Percentiles rank a stretch among this genome's conserved stretches.
Evolutionary conservation across 2,888 invertebrate genomes (phyloP).

Genomic region (Hypercompe scribonia): DNA sequence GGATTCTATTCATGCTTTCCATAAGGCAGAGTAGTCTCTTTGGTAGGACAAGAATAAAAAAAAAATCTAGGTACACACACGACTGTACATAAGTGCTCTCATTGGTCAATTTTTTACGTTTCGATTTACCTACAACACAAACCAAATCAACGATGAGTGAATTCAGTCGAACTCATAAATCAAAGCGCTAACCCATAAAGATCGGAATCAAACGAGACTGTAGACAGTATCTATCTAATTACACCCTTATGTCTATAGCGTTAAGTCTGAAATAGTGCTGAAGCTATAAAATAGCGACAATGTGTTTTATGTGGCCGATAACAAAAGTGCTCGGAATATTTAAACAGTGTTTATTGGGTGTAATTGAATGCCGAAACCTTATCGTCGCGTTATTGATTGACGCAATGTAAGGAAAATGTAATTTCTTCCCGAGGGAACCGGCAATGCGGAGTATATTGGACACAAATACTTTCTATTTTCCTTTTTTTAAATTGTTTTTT

Average conservation of each 20-base stretch:
- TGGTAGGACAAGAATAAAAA: too few species aligned
- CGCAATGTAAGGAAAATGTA: slow-evolving; percentile 12
- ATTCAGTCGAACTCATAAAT: slow-evolving; percentile 38
- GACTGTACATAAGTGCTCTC: too few species aligned
- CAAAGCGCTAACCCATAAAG: slow-evolving; percentile 30
- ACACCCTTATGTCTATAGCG: slow-evolving; percentile 30
- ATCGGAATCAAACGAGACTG: slow-evolving; percentile 27
- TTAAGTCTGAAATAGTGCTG: slow-evolving; percentile 38
- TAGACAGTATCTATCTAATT: slow-evolving; percentile 40
- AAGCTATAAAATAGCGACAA: slow-evolving; percentile 13
- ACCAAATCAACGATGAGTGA: too few species aligned
- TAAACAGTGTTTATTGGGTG: slow-evolving; percentile 24
- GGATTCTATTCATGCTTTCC: too few species aligned
- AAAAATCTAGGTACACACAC: too few species aligned
- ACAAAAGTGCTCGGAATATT: slow-evolving; percentile 32
- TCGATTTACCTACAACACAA: too few species aligned
- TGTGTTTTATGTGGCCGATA: slow-evolving; percentile 37
- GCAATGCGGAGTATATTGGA: background rate
- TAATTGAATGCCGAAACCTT: slow-evolving; percentile 17
- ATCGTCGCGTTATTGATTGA: slow-evolving; percentile 25
- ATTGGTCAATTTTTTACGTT: too few species aligned
- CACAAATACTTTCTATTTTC: background rate
- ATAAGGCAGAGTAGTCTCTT: too few species aligned
- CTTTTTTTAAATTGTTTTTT: background rate
- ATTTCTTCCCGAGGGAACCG: background rate